Base-by-base conservation (phyloP, 1,140 invertebrate genomes). In the Aleiodes sp. region DNA sequence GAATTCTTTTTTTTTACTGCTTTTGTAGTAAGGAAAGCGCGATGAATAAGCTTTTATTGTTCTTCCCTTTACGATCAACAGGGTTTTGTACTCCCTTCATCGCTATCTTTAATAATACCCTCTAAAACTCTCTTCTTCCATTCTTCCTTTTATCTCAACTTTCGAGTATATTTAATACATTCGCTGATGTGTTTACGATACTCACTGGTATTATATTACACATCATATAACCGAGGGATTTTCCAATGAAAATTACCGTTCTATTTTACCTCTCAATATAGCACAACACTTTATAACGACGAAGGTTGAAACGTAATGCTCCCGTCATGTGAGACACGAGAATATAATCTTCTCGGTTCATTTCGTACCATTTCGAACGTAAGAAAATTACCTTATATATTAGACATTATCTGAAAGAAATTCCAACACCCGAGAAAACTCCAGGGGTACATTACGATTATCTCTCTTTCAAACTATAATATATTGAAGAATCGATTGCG, bases 21-120 rank as follows among this genome's bases (percentile, higher is more conserved):
- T n/a, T n/a, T n/a, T n/a, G n/a, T n/a, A n/a, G n/a, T n/a, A n/a
- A 10, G 46, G 16, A 24, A 52, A 52, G 46, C 46, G n/a, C 39
- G 19, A 6, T 9, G 46, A 21, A 52, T 52, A 52, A 52, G 19
- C 26, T 52, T 41, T 52, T 52, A 52, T 52, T 52, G 46, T 52
- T 52, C 46, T 12, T 2, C 26, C 19, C 21, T 52, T 52, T 52
- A 52, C 46, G 46, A 52, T 52, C 46, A 9, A 6, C 46, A 4
- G 16, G 21, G 16, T 52, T 16, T 24, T 52, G 26, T 24, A 52
- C 21, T 24, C 21, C 46, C 19, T 46, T 16, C 19, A 46, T 46
- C 21, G 19, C 26, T 21, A 52, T 52, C 21, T 52, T 52, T 9
- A 52, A 52, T 21, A 24, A 12, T 21, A 12, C 6, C 4, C 21